Evolutionary conservation across 2,888 invertebrate genomes (phyloP), one percentile per base, ranked within the genome.

Genomic region (Phytoseiulus persimilis): DNA sequence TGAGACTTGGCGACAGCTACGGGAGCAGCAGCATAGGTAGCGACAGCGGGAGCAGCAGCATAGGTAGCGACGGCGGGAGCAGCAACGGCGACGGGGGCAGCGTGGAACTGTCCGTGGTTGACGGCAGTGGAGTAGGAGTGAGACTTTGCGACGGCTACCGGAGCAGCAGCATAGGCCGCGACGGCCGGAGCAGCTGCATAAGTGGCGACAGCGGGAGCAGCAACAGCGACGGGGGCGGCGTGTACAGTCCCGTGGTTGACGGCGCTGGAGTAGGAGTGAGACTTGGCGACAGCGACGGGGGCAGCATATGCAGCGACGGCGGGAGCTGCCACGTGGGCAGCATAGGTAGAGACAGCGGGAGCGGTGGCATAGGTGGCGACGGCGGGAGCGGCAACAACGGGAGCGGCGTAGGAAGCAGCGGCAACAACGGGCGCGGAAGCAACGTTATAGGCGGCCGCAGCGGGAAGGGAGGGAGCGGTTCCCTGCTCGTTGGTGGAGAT

Each of bases 181-280:
- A n/a, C n/a, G n/a, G n/a, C n/a, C n/a, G n/a, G n/a, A n/a, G n/a
- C n/a, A n/a, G n/a, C n/a, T n/a, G 87, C 87, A 33, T 87, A 39
- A 3, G 84, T 84, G 31, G 31, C 87, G 39, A 33, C 33, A 18
- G 33, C 33, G 87, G 87, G 87, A 31, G 87, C 33, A 32, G 87
- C 87, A 6, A 87, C 87, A 18, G 87, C 87, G 6, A 87, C 87
- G 33, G 87, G 87, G 39, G 90, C 90, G 31, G 83, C 46, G n/a
- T 90, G 89, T 31, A 90, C 89, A 6, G 83, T 90, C 18, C 65
- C 65, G 45, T 90, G 90, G 39, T 90, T 83, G 31, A 89, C 46
- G 28, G 83, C 83, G 89, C 90, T 90, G 11, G 31, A 89, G 83
- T 87, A 87, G 46, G 83, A 89, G 33, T 18, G 23, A 9, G 83